phyloP scores from a whole-genome alignment of 1,140 invertebrate genomes.

The Achroia grisella region DNA sequence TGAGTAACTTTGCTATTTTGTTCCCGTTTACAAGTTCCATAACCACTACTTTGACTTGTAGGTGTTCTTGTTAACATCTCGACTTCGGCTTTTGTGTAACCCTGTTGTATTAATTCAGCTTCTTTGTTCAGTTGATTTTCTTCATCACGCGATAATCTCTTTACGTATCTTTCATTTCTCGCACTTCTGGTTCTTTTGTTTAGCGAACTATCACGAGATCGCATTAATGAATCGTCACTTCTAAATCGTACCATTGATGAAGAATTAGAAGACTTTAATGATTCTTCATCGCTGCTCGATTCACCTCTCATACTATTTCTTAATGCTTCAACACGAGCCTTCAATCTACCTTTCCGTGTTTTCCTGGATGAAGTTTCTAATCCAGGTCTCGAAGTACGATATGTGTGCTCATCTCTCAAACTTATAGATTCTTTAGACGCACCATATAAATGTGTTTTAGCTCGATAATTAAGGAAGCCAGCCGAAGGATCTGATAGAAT shows the following conservation, averaged over 20 bases:
- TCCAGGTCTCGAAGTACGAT: slow-evolving; percentile 59
- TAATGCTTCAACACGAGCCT: slow-evolving; percentile 78
- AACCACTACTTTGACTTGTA: slow-evolving; percentile 66
- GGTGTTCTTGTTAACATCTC: slow-evolving; percentile 67
- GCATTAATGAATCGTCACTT: slow-evolving; percentile 79
- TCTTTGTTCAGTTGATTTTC: slow-evolving; percentile 76
- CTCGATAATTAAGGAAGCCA: slow-evolving; percentile 66
- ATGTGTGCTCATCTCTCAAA: slow-evolving; percentile 46
- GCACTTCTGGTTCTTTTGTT: slow-evolving; percentile 76
- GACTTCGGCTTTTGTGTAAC: slow-evolving; percentile 67
- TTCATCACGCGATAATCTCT: slow-evolving; percentile 81
- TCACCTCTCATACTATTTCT: slow-evolving; percentile 76
- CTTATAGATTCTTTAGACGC: slow-evolving; percentile 54
- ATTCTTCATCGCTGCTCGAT: slow-evolving; percentile 85
- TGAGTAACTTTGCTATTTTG: slow-evolving; percentile 40
- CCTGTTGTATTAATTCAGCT: slow-evolving; percentile 68
- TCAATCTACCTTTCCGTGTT: slow-evolving; percentile 74
- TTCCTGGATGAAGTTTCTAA: slow-evolving; percentile 73
- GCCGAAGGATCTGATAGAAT: slow-evolving; percentile 72
- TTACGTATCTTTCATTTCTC: slow-evolving; percentile 85
- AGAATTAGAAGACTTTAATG: slow-evolving; percentile 76
- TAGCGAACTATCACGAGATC: slow-evolving; percentile 72
- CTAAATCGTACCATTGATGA: slow-evolving; percentile 77
- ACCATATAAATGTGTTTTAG: slow-evolving; percentile 47
- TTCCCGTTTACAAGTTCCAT: slow-evolving; percentile 66